These are phyloP conservation scores for Ptychadena robeensis DNA, from an alignment of 2,797 vertebrate genomes.

Conservation along the genomic window DNA sequence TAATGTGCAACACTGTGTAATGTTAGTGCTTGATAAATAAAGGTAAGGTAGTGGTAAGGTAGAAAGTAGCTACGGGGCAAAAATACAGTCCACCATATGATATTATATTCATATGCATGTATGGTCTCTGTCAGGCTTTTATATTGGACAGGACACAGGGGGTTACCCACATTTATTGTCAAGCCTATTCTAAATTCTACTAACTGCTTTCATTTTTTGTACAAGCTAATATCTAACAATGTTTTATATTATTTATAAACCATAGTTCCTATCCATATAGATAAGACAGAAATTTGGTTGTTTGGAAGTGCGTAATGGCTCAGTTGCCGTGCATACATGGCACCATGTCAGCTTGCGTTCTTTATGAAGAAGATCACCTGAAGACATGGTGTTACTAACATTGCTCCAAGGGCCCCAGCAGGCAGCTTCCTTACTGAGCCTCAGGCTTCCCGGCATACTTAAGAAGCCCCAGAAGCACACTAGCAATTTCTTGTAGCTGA, in stretches of 20 bases:
- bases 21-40: too few species aligned
- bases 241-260: not conserved
- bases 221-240: not conserved
- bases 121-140: too few species aligned
- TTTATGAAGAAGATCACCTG: not conserved
- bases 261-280: not conserved
- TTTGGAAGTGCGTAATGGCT: not conserved
- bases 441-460: conserved; percentile 7
- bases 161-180: too few species aligned
- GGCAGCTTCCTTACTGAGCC: conserved; percentile 8
- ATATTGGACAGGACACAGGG: too few species aligned
- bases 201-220: too few species aligned
- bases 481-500: not conserved
- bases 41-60: too few species aligned
- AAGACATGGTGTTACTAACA: conserved; percentile 21
- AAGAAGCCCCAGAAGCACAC: conserved; percentile 25
- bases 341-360: not conserved
- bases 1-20: too few species aligned
- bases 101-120: too few species aligned
- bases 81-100: too few species aligned
- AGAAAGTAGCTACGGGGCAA: too few species aligned
- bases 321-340: not conserved
- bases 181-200: too few species aligned
- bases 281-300: not conserved
- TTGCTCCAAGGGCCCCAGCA: conserved; percentile 9